Evolutionary conservation across 2,113 vertebrate species (phyloP).

Genomic region (Dolichallabes microphthalmus): DNA sequence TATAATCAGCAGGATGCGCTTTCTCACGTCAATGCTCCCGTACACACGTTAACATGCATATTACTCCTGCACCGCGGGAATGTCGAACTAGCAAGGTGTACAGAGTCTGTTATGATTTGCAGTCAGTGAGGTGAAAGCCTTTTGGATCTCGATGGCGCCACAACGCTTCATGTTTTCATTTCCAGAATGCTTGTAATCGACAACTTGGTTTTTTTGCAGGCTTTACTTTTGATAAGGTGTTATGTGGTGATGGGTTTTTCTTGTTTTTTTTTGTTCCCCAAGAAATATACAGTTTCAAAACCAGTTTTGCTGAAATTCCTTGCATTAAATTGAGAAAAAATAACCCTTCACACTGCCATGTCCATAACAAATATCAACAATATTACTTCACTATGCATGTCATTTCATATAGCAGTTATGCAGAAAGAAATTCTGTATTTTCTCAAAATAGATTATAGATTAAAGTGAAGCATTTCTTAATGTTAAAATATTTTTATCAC

Average conservation of each 20-base stretch:
- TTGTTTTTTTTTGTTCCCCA: not conserved
- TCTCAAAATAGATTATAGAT: no score
- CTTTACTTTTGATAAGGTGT: not conserved
- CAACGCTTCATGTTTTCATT: no score
- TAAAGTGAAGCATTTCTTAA: no score
- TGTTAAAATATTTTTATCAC: no score
- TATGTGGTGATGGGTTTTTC: no score
- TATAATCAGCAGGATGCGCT: conserved; percentile 19
- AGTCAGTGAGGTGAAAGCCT: not conserved
- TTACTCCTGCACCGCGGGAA: not conserved
- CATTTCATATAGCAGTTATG: not conserved
- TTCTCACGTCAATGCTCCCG: not conserved
- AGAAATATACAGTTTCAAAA: not conserved
- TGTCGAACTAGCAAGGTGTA: no score
- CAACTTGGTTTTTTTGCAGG: not conserved
- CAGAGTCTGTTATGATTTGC: not conserved
- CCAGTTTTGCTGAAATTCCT: not conserved
- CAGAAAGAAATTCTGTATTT: no score
- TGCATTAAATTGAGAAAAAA: not conserved
- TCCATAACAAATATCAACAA: not conserved
- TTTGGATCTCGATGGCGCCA: not conserved
- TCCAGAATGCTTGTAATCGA: not conserved
- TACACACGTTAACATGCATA: not conserved
- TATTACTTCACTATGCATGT: not conserved
- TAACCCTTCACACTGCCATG: not conserved